Evolutionary conservation across 2,797 vertebrate genomes (phyloP).

Genomic region (Threskiornis aethiopicus): DNA sequence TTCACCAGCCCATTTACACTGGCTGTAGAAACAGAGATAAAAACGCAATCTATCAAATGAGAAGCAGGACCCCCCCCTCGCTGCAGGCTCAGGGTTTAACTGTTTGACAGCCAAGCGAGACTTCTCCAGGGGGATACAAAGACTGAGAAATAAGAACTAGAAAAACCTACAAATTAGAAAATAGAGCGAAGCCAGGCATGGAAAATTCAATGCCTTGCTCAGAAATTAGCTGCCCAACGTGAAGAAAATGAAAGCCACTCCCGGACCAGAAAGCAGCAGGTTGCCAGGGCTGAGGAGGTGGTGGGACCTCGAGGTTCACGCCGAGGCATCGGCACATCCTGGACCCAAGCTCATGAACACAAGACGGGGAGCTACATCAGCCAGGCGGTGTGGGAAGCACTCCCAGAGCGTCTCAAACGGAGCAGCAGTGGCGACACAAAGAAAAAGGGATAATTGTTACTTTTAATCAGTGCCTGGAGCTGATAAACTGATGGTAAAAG

Average conservation of each 20-base stretch:
- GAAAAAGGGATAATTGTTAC: not conserved
- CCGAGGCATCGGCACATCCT: not conserved
- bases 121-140: not conserved
- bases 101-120: not conserved
- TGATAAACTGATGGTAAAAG: not conserved
- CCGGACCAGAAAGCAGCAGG: not conserved
- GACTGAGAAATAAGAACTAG: not conserved
- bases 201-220: not conserved
- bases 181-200: not conserved
- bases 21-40: constrained; percentile 43
- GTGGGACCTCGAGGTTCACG: accelerated
- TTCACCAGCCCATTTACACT: constrained; percentile 4
- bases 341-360: not conserved
- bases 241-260: not conserved
- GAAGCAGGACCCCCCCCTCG: not conserved
- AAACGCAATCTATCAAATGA: constrained; percentile 24
- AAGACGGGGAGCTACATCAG: not conserved
- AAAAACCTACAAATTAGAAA: not conserved
- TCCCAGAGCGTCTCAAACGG: not conserved
- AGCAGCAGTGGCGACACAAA: not conserved
- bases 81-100: not conserved
- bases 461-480: not conserved
- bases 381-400: not conserved
- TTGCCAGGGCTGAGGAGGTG: not conserved
- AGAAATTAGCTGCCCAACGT: not conserved